Conservation (phyloP, 2,888 invertebrate species). For the Leptinotarsa tumamoca region DNA sequence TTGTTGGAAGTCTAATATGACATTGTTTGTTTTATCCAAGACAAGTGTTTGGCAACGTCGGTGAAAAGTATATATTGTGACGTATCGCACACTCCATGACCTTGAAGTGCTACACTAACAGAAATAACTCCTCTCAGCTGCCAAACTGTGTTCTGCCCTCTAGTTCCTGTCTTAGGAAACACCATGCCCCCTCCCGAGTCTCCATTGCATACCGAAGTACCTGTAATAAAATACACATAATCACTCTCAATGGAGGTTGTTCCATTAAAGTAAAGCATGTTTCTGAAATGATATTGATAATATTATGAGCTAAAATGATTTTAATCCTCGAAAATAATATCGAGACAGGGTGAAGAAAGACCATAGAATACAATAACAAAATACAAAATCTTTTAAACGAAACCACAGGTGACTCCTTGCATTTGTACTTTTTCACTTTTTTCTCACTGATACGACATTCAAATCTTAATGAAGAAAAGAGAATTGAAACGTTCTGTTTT, state of each 20-base stretch:
- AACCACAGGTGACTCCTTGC: too few species aligned
- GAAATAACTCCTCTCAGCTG: slow-evolving; percentile 70
- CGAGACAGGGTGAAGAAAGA: too few species aligned
- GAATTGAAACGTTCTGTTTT: too few species aligned
- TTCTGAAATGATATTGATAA: too few species aligned
- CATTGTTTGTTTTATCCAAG: slow-evolving; percentile 53
- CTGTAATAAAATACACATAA: slow-evolving; percentile 37
- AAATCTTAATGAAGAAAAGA: too few species aligned
- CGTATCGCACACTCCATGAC: slow-evolving; percentile 72
- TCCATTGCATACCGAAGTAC: slow-evolving; percentile 70
- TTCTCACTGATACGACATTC: too few species aligned
- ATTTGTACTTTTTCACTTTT: too few species aligned
- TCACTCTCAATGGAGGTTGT: background rate
- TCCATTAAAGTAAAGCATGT: too few species aligned
- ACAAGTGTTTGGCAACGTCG: slow-evolving; percentile 70
- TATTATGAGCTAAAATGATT: too few species aligned
- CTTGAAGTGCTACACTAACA: slow-evolving; percentile 71
- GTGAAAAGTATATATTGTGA: slow-evolving; percentile 74
- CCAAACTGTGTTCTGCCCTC: slow-evolving; percentile 56
- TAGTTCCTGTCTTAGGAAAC: slow-evolving; percentile 56
- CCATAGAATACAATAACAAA: too few species aligned
- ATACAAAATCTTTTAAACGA: too few species aligned
- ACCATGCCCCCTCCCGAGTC: slow-evolving; percentile 67
- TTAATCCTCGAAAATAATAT: too few species aligned
- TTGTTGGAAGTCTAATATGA: slow-evolving; percentile 5